Conservation (phyloP, 1,140 invertebrate genomes). For the Coelopa frigida region DNA sequence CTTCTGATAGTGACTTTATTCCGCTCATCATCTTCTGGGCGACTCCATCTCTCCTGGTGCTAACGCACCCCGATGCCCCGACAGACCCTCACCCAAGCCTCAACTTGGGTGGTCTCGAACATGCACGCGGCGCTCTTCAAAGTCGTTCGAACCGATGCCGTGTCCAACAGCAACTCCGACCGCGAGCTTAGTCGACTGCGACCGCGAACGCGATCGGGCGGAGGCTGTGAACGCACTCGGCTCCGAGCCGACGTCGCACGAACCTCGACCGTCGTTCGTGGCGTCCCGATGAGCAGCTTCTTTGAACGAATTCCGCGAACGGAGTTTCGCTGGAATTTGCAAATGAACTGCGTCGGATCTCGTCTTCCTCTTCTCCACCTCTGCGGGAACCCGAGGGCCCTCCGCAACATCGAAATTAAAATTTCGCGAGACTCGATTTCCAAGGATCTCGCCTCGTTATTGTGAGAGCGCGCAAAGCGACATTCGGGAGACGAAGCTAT, state of each 20-base stretch:
- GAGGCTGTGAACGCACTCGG: not conserved
- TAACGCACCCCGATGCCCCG: constrained; percentile 15
- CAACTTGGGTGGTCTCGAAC: constrained; percentile 45
- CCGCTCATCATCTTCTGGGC: too few species aligned
- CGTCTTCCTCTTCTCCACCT: too few species aligned
- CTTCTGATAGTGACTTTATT: too few species aligned
- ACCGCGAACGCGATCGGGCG: not conserved
- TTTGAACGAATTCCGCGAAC: constrained; percentile 5
- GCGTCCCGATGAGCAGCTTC: constrained; percentile 2
- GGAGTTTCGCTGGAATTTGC: constrained; percentile 42
- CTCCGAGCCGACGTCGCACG: constrained; percentile 2
- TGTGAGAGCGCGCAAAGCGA: too few species aligned
- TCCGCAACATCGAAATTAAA: too few species aligned
- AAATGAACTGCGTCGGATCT: constrained; percentile 40
- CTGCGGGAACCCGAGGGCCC: too few species aligned
- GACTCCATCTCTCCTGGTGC: too few species aligned
- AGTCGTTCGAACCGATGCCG: constrained; percentile 31
- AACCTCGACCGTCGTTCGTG: constrained; percentile 8
- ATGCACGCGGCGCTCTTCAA: constrained; percentile 42
- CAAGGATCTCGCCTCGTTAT: too few species aligned
- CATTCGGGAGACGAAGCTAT: too few species aligned
- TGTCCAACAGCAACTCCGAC: not conserved
- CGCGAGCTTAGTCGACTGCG: not conserved
- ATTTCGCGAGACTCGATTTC: too few species aligned
- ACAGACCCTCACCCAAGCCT: constrained; percentile 14